Evolutionary conservation across 2,888 invertebrate genomes (phyloP), one percentile per base, ranked within the genome.

Genomic region (Pediacus dermestoides): DNA sequence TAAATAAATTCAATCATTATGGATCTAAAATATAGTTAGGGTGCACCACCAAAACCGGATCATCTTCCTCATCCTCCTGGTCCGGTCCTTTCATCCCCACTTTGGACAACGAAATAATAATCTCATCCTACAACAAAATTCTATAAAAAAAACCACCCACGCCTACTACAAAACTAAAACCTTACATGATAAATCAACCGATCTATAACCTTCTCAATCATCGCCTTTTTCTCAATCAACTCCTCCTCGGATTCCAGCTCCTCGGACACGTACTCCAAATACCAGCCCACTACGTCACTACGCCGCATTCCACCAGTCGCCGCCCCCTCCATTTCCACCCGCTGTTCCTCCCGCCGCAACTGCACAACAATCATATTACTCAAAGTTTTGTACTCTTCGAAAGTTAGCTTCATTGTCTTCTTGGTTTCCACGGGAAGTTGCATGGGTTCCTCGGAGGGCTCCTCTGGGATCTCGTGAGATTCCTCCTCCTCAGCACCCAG

Each of bases 121-220:
- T 82, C 75, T 87, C 81, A 66, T 91, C 91, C 88, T 88, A 69
- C 10, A 71, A 72, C 54, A 37, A 51, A 57, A 53, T 36, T 21
- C 12, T 8, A 15, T 14, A 16, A 26, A 34, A 38, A 27, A 42
- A 32, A 36, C 9, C 14, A 39, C n/a, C 9, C 23, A 3, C 10
- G 4, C 4, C 10, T 25, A 25, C 4, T 9, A 7, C 26, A 26
- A 11, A 9, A 9, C 9, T 21, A 37, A 13, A 26, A 9, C 46
- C 82, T 74, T 68, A 87, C 87, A 58, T 85, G 84, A 65, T 87
- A 85, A 62, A 88, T 86, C 13, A 95, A 80, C 39, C 96, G 76
- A 64, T 95, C 91, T 37, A 99, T 82, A 38, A 99, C 88, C 73
- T 94, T 95, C 66, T 96, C 94, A 13, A 94, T 84, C 13, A 97